A percentile compares a stretch with the other conserved stretches of the same genome.
Conservation (phyloP, 2,113 vertebrate species). For the Eulacestoma nigropectus region DNA sequence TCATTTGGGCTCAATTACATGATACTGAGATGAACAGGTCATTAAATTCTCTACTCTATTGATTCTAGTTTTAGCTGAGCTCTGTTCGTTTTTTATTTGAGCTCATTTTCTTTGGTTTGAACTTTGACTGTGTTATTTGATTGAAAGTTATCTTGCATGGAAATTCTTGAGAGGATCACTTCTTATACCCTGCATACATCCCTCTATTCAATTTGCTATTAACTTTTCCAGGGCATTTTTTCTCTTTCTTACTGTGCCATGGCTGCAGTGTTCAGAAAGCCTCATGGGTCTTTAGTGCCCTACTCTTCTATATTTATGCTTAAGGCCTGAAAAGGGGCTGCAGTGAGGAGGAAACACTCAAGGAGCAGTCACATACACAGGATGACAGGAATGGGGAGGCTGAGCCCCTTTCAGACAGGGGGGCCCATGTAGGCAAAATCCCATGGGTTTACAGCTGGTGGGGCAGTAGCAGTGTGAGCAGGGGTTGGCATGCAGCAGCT, state of each 20-base stretch:
- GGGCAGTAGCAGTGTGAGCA: background rate
- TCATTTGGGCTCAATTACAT: constrained; percentile 42
- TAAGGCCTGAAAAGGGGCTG: background rate
- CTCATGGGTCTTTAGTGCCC: background rate
- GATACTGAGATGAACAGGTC: background rate
- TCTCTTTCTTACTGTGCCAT: background rate
- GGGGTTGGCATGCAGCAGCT: background rate
- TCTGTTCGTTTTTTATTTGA: constrained; percentile 13
- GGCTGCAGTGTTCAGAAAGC: background rate
- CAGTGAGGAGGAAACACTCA: background rate
- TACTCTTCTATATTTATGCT: background rate
- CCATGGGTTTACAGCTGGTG: background rate
- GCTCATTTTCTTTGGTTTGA: constrained; percentile 12
- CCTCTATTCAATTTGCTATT: background rate
- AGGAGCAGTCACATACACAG: background rate
- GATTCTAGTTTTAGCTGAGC: constrained; percentile 30
- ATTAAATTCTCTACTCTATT: constrained; percentile 8
- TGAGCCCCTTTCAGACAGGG: background rate
- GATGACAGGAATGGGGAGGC: background rate
- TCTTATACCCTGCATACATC: background rate
- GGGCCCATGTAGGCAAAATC: accelerated
- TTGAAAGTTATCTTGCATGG: background rate
- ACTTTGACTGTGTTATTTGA: background rate
- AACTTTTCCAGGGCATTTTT: background rate
- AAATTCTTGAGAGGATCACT: background rate